Evolutionary conservation across 2,113 vertebrate species (phyloP), one percentile per base, ranked within the genome.

Genomic region (Ictalurus furcatus): DNA sequence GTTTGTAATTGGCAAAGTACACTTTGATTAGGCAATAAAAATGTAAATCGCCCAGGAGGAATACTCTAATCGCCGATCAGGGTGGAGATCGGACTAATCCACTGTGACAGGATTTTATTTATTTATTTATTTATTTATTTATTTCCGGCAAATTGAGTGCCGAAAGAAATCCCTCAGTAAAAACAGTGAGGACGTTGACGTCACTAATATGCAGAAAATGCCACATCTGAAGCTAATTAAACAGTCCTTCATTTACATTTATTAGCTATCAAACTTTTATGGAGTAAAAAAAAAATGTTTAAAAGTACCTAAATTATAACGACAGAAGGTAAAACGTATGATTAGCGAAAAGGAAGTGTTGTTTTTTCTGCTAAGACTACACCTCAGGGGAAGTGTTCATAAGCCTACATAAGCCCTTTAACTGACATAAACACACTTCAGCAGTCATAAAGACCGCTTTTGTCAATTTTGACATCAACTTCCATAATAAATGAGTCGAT

Each of bases 21-120:
- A 88, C 94, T 94, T 95, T 95, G 95, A 95, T 95, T 95, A 93
- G 93, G 94, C 93, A 95, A 95, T 95, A 95, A 94, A 95, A 94
- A 96, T 95, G 94, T 94, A 95, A 95, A 96, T 95, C 90, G 90
- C n/a, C 52, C 81, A 28, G 76, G 80, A 71, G 80, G 58, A 78
- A 87, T 67, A 73, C 83, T 80, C 81, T 87, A 90, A 89, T 80
- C 84, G 85, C 81, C 65, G 54, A 89, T 89, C 73, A n/a, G 86
- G 82, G 74, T 88, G 84, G 91, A 90, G 85, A 90, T 92, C 90
- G 88, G 86, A 92, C 92, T 95, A 94, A 95, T 95, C 94, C 94
- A 92, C 91, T 92, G 91, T 94, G 94, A 94, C 94, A 94, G 93
- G 92, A 92, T 94, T 91, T 92, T 92, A 91, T 30, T 69, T 69